Conservation (phyloP, 2,797 vertebrate species). For the Pagetopsis macropterus region DNA sequence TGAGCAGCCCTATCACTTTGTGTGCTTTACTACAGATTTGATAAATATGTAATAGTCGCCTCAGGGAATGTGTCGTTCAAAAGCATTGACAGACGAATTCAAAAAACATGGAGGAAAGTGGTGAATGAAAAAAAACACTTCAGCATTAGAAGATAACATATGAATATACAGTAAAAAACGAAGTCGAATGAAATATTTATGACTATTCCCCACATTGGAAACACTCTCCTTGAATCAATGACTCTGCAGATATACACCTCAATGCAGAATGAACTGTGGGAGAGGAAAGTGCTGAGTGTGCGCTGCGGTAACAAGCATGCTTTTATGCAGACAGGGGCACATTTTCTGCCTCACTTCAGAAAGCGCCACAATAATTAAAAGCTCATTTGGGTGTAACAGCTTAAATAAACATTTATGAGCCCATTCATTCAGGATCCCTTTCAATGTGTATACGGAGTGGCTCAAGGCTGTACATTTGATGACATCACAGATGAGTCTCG, state of each 20-base stretch:
- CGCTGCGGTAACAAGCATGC: slow-evolving; percentile 59
- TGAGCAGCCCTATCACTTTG: background rate
- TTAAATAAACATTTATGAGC: slow-evolving; percentile 79
- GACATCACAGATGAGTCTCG: slow-evolving; percentile 55
- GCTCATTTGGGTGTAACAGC: slow-evolving; percentile 79
- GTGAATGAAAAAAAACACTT: background rate
- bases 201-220: slow-evolving; percentile 21
- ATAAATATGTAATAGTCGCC: background rate
- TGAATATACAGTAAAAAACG: background rate
- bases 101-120: background rate
- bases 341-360: slow-evolving; percentile 76
- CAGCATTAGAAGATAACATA: background rate
- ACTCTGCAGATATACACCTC: slow-evolving; percentile 41
- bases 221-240: slow-evolving; percentile 45
- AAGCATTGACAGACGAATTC: background rate
- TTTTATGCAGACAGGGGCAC: slow-evolving; percentile 71
- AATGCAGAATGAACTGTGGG: slow-evolving; percentile 38
- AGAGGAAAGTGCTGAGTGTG: slow-evolving; percentile 64
- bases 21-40: background rate
- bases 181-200: slow-evolving; percentile 26
- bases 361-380: slow-evolving; percentile 76
- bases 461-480: slow-evolving; percentile 57
- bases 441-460: slow-evolving; percentile 48
- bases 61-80: no score
- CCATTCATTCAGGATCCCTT: slow-evolving; percentile 65